Base-by-base conservation (phyloP, 2,888 invertebrate species). In the Macaria notata region DNA sequence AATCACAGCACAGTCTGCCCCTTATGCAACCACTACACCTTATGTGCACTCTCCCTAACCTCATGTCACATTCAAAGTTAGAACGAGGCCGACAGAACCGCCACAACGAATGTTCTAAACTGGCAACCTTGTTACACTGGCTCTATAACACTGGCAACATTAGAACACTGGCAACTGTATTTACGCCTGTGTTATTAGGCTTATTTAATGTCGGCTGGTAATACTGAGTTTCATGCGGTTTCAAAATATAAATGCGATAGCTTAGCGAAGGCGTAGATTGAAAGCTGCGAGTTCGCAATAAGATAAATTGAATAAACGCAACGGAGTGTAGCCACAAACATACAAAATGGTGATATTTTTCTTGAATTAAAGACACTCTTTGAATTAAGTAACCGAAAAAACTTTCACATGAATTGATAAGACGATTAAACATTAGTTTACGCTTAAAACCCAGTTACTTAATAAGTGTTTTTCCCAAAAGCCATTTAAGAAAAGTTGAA, bases 131-230 rank as follows among this genome's bases (percentile, higher is more conserved):
- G 43, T n/a, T 38, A 50, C 29, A 61, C 56, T 60, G 60, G 39
- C 48, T 19, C 19, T 19, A 19, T 19, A 19, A 19, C 19, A 61
- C 58, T 62, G 61, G 45, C 51, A 49, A 33, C 49, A 9, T 42
- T 43, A 33, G 31, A 45, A 50, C 29, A 61, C 56, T 60, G 60
- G 39, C 48, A 54, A 43, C 61, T 50, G 52, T 58, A 64, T 62
- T 62, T 56, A 60, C 50, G 46, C 51, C 43, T 31, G 49, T 57
- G 54, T 64, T 63, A 63, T 65, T 68, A 64, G 54, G 60, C 59
- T 60, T 62, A 61, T 68, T 54, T n/a, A 39, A 46, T 49, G 45
- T 46, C 36, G 46, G 30, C 46, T 46, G 45, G 50, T 49, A 36
- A 55, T 29, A 45, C 46, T 56, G 46, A 62, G 60, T 61, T 65